Evolutionary conservation across 2,888 invertebrate genomes (phyloP).

Genomic region (Drosophila fungiperda): DNA sequence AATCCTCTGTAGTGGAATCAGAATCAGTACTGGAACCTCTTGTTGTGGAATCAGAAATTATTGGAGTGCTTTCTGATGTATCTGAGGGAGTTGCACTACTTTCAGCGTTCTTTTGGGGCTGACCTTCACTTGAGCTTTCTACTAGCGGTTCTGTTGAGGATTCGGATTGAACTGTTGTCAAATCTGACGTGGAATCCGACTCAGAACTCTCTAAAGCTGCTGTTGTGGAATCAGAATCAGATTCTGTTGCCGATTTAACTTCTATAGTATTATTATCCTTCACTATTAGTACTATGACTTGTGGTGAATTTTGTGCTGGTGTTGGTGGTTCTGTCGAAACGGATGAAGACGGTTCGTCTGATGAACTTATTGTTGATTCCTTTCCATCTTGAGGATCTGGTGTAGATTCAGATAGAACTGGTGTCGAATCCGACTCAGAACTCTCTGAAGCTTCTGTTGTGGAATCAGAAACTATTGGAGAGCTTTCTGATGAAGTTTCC

Average conservation of each 20-base stretch:
- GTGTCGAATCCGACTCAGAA: background rate
- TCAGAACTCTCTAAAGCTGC: background rate
- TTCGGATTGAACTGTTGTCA: background rate
- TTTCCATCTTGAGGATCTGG: background rate
- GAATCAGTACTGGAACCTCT: background rate
- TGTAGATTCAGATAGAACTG: background rate
- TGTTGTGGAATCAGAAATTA: background rate
- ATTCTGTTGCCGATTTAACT: too few relatives aligned
- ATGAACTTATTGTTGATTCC: too few relatives aligned
- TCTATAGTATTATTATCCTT: too few relatives aligned
- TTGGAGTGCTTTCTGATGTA: background rate
- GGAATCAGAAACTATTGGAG: background rate
- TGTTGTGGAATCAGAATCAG: background rate
- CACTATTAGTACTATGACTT: background rate
- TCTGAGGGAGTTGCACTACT: background rate
- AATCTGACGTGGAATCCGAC: background rate
- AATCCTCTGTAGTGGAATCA: background rate
- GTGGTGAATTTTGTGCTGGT: background rate
- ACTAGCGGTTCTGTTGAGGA: background rate
- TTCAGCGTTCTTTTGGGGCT: background rate
- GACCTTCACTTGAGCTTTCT: background rate
- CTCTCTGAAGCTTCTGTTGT: conserved; percentile 1
- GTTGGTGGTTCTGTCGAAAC: background rate
- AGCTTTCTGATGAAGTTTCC: background rate
- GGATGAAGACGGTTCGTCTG: background rate